A percentile compares a stretch with the other conserved stretches of the same genome.
These are phyloP conservation scores for Drosophila ercepeae DNA, from an alignment of 1,140 invertebrate species.

Conservation along the genomic window DNA sequence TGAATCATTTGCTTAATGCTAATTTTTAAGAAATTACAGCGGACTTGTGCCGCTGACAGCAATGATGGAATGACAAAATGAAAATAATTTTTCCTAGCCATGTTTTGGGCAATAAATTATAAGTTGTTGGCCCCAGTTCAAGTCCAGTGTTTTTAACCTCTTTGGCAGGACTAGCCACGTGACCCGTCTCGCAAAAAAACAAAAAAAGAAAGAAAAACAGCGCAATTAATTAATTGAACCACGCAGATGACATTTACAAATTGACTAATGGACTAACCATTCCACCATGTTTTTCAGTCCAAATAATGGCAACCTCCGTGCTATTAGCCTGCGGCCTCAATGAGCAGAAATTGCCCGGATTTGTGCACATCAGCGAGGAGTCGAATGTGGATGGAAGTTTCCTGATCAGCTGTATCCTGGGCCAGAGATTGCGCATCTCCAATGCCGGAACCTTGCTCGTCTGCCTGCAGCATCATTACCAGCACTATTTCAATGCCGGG, in stretches of 20 bases:
- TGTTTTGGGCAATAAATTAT: conserved; percentile 58
- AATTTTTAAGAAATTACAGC: conserved; percentile 25
- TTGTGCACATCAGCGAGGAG: conserved; percentile 88
- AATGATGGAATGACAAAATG: conserved; percentile 73
- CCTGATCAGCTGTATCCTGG: conserved; percentile 86
- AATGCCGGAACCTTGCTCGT: conserved; percentile 86
- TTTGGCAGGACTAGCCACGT: conserved; percentile 47
- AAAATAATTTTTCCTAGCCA: conserved; percentile 28
- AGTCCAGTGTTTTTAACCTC: conserved; percentile 52
- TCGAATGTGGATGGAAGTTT: conserved; percentile 89
- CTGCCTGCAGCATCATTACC: conserved; percentile 88
- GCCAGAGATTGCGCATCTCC: conserved; percentile 86
- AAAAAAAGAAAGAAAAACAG: conserved; percentile 24
- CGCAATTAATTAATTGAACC: conserved; percentile 69
- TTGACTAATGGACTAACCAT: conserved; percentile 33
- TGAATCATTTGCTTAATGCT: conserved; percentile 1
- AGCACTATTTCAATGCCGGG: conserved; percentile 89
- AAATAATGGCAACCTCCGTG: conserved; percentile 85
- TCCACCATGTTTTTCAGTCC: conserved; percentile 21
- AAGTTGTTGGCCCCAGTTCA: conserved; percentile 32
- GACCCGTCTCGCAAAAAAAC: conserved; percentile 37
- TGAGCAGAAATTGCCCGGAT: conserved; percentile 84
- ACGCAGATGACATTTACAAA: conserved; percentile 68
- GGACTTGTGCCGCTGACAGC: conserved; percentile 66
- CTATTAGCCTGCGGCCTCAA: conserved; percentile 86